These are phyloP conservation scores for Limnephilus lunatus DNA, from an alignment of 2,888 invertebrate genomes.

Conservation along the genomic window DNA sequence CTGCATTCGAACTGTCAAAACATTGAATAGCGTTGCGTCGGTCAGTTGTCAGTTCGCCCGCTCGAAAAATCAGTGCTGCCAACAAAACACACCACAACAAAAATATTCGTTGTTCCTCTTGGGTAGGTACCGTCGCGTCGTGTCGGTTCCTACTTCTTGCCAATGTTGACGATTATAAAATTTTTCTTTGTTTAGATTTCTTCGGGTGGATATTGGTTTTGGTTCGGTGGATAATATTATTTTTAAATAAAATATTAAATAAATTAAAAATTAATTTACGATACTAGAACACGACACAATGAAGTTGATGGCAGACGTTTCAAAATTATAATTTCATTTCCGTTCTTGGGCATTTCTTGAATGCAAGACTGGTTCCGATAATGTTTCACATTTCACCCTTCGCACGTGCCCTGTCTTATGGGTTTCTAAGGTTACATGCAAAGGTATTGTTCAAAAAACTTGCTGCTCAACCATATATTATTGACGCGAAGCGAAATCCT, in stretches of 20 bases:
- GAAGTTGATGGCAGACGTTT: neutral
- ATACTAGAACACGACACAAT: neutral
- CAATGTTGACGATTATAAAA: no score
- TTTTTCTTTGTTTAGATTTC: no score
- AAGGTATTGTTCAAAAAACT: no score
- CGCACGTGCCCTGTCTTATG: conserved; percentile 22
- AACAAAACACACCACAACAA: neutral
- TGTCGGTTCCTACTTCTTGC: no score
- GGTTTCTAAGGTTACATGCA: neutral
- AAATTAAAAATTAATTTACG: no score
- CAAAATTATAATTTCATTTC: neutral
- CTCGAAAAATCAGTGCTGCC: neutral
- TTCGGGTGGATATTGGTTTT: no score
- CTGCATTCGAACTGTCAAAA: conserved; percentile 2
- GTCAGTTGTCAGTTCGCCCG: neutral
- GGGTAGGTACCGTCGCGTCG: neutral
- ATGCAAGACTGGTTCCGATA: conserved; percentile 29
- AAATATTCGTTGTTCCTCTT: neutral
- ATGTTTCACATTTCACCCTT: conserved; percentile 18
- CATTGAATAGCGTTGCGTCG: neutral
- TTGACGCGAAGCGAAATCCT: no score
- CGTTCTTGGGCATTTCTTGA: conserved; percentile 30
- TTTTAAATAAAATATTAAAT: no score
- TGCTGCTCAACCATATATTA: no score
- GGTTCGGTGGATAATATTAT: neutral